A percentile compares a stretch with the other conserved stretches of the same genome.
These are phyloP conservation scores for Nebria salina DNA, from an alignment of 2,888 invertebrate species.

Conservation along the genomic window DNA sequence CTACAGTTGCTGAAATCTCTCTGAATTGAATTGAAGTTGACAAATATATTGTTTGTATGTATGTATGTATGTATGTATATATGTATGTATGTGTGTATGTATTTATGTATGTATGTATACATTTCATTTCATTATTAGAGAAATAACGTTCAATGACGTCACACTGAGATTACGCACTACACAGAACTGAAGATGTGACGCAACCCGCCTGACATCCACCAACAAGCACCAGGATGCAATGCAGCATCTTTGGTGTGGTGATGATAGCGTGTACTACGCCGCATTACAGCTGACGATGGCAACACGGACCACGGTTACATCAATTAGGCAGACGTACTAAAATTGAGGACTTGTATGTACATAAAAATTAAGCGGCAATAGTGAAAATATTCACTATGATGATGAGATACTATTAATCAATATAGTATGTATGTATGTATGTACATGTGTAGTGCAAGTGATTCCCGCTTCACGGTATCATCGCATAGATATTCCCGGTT, in stretches of 20 bases:
- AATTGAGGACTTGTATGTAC: too few relatives aligned
- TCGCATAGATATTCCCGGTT: neutral
- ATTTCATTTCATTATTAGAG: slow-evolving; percentile 38
- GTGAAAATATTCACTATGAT: neutral
- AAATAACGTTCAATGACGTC: slow-evolving; percentile 22
- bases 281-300: neutral
- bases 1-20: slow-evolving; percentile 5
- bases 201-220: slow-evolving; percentile 2
- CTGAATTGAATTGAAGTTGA: slow-evolving; percentile 44
- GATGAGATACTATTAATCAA: neutral
- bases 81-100: too few relatives aligned
- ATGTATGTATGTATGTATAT: too few relatives aligned
- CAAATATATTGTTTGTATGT: slow-evolving; percentile 17
- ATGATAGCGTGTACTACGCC: neutral
- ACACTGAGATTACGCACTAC: slow-evolving; percentile 7
- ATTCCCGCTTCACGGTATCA: neutral
- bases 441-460: neutral
- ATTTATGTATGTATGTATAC: neutral
- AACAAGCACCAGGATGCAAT: neutral
- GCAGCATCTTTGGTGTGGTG: neutral
- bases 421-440: neutral
- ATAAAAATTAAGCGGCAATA: neutral
- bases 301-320: neutral
- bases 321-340: too few relatives aligned
- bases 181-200: neutral